Evolutionary conservation across 2,888 invertebrate genomes (phyloP), one percentile per base, ranked within the genome.

Genomic region (Troides aeacus): DNA sequence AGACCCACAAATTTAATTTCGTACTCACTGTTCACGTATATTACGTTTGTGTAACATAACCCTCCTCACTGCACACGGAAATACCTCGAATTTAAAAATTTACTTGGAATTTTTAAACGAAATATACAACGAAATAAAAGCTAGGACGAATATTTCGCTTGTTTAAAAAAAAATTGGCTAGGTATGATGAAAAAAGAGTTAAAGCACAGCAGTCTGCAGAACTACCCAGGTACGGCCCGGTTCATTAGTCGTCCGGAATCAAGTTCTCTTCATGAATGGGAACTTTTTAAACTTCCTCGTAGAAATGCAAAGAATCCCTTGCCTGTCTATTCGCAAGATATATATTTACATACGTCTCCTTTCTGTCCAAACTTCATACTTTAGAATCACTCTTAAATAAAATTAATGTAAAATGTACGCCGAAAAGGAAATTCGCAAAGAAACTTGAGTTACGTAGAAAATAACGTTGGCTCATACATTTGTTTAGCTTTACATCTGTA

Each of bases 1-100:
- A 59, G 17, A 63, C 23, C 50, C 81, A 77, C 82, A 87, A 89
- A 89, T 88, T 85, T 82, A 82, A 88, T 89, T 84, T 76, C 77
- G 72, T 74, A 75, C 76, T 78, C 80, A 77, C 81, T 81, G 85
- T 86, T 84, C 85, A 83, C 85, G 86, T 84, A 86, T 86, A 84
- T 85, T 83, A 83, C 85, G 80, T 81, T 79, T 77, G 79, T 82
- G 78, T 82, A 83, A 79, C 80, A 79, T 83, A 79, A 30, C 30
- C 30, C 30, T 83, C 82, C 84, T 76, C 75, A 77, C 85, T 88
- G 86, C 86, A 81, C 74, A 39, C 39, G 39, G 39, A 18, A 12
- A n/a, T 42, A 12, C 10, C 46, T 42, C 39, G n/a, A 62, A 58
- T 62, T 68, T 58, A 42, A 46, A 62, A 24, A 39, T 23, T 23